Conservation (phyloP, 2,797 vertebrate genomes). For the Pterois miles region DNA sequence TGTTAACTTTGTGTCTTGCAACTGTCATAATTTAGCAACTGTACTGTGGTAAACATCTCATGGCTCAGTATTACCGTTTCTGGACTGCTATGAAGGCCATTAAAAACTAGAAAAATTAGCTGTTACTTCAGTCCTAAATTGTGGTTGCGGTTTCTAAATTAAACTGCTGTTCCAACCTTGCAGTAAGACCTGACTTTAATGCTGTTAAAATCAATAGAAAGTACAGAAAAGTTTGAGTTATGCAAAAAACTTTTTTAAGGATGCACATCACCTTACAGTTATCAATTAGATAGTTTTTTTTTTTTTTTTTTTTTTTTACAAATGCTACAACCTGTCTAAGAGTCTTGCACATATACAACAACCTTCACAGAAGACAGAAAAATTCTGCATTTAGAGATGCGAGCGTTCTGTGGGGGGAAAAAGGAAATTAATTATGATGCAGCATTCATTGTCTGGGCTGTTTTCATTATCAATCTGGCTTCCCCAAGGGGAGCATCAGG, state of each 20-base stretch:
- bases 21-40: background rate
- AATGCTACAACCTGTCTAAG: background rate
- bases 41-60: background rate
- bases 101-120: background rate
- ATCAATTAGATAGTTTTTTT: no score
- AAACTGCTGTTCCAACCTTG: background rate
- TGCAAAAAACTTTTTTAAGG: background rate
- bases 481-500: constrained; percentile 1
- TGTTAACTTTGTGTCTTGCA: background rate
- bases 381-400: background rate
- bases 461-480: background rate
- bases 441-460: background rate
- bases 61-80: background rate
- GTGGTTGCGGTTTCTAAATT: background rate
- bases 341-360: background rate
- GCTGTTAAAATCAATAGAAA: background rate
- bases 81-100: background rate
- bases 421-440: background rate
- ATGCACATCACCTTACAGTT: background rate
- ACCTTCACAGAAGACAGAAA: background rate
- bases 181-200: background rate
- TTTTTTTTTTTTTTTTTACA: no score
- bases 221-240: background rate
- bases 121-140: background rate
- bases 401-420: background rate